Base-by-base conservation (phyloP, 2,113 vertebrate species). In the Cyprinodon tularosa region DNA sequence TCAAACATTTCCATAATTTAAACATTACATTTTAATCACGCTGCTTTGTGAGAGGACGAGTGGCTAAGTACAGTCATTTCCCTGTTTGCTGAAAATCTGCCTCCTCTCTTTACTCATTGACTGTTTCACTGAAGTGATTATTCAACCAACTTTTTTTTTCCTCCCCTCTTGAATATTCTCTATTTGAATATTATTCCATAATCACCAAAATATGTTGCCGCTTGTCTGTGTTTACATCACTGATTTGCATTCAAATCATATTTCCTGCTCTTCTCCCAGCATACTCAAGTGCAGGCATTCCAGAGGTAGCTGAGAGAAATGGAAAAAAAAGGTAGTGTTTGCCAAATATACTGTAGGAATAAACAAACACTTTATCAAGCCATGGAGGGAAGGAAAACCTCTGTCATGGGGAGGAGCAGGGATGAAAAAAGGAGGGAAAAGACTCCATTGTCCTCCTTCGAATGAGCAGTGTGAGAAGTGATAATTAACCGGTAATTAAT, bases 401-500 rank as follows among this genome's bases (percentile, higher is more conserved):
- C 47, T 81, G 88, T 85, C 57, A 22, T 67, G 72, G 77, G 84
- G 87, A 83, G 85, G 89, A 84, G 89, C 66, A 14, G 74, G 45
- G 76, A 64, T 10, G 9, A 17, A 1, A 84, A 60, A 57, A 64
- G 80, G 64, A 70, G 70, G 80, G 57, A 81, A 87, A 72, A 62
- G 57, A 45, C 84, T 82, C 76, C 76, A 89, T 90, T 90, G 90
- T 91, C 87, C 85, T 86, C 74, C 71, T 90, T 86, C 45, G 65
- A 89, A 85, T 62, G 67, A 88, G 88, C 81, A 67, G 82, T 77
- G 88, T 82, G 90, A 90, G 90, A 88, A 86, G 88, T 85, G 89
- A 90, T 90, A 92, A 93, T 93, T 92, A 93, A 88, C 86, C 89
- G 86, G 83, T 92, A 92, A 93, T 93, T 93, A 89, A 93, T 93